phyloP scores from a whole-genome alignment of 2,888 invertebrate genomes.

The Caenorhabditis sp. region DNA sequence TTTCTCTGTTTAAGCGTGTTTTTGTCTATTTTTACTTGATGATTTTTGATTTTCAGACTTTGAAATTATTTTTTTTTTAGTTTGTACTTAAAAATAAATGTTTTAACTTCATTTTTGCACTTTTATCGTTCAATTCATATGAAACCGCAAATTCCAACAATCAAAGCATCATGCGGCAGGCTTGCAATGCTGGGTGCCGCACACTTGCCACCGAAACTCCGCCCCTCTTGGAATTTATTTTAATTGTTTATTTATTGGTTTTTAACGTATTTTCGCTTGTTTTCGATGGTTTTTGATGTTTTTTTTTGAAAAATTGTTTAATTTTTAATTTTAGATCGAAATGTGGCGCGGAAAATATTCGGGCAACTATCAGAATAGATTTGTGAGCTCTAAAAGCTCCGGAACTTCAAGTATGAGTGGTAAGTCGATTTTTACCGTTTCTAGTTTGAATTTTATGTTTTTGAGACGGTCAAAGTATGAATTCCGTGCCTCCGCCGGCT shows the following conservation, averaged over 20 bases:
- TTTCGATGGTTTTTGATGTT: slow-evolving; percentile 32
- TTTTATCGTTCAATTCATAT: no score
- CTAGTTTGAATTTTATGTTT: background rate
- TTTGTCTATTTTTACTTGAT: background rate
- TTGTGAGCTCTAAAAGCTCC: slow-evolving; percentile 56
- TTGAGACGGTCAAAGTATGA: slow-evolving; percentile 66
- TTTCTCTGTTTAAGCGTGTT: background rate
- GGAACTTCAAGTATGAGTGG: slow-evolving; percentile 57
- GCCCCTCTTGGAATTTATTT: slow-evolving; percentile 16
- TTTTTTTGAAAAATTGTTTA: slow-evolving; percentile 60
- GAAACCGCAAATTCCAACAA: background rate
- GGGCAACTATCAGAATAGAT: slow-evolving; percentile 57
- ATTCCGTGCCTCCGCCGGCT: slow-evolving; percentile 70
- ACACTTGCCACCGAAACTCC: slow-evolving; percentile 1
- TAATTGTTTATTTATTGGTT: slow-evolving; percentile 59
- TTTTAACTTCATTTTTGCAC: no score
- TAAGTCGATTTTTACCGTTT: background rate
- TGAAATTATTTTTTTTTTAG: no score
- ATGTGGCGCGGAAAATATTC: slow-evolving; percentile 83
- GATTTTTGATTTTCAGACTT: no score
- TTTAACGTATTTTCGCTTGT: background rate
- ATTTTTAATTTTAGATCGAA: slow-evolving; percentile 51
- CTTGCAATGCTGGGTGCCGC: slow-evolving; percentile 26
- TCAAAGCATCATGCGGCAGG: slow-evolving; percentile 1
- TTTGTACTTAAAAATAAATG: background rate